Conservation (phyloP, 2,113 vertebrate species). For the Todiramphus chloris region DNA sequence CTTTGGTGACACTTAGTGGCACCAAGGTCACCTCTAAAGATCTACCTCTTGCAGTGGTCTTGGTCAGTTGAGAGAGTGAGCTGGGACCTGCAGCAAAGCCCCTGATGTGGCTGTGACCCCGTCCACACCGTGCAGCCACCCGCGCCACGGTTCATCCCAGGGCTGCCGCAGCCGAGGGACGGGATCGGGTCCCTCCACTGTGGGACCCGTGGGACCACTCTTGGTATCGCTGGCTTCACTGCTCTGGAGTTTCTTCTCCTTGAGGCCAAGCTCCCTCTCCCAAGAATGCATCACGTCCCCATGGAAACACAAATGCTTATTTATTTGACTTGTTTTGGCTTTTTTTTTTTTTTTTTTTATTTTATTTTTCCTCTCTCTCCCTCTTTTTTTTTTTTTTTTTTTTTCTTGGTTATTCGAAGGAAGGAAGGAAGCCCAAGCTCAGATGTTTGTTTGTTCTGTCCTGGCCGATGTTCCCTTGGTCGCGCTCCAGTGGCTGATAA, state of each 20-base stretch:
- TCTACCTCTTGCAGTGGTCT: no score
- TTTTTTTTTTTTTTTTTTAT: not conserved
- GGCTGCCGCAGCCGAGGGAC: accelerated
- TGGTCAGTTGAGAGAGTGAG: not conserved
- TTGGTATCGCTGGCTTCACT: not conserved
- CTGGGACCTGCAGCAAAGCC: not conserved
- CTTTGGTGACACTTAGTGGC: not conserved
- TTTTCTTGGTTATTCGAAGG: not conserved
- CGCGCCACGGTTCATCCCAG: accelerated
- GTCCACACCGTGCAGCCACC: accelerated
- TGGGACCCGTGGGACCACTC: not conserved
- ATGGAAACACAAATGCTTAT: constrained; percentile 19
- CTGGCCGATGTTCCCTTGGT: constrained; percentile 62
- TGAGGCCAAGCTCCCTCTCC: not conserved
- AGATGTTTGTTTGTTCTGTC: constrained; percentile 67
- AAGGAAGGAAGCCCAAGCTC: constrained; percentile 63
- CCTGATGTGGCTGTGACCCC: accelerated
- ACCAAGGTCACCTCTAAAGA: not conserved
- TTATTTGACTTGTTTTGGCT: not conserved
- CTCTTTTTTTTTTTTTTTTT: not conserved
- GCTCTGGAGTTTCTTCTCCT: accelerated
- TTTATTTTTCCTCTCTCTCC: not conserved
- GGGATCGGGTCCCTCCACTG: accelerated
- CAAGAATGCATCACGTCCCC: not conserved
- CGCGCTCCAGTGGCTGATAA: constrained; percentile 43